phyloP scores from a whole-genome alignment of 2,797 vertebrate species.

The Leptoclinus maculatus region DNA sequence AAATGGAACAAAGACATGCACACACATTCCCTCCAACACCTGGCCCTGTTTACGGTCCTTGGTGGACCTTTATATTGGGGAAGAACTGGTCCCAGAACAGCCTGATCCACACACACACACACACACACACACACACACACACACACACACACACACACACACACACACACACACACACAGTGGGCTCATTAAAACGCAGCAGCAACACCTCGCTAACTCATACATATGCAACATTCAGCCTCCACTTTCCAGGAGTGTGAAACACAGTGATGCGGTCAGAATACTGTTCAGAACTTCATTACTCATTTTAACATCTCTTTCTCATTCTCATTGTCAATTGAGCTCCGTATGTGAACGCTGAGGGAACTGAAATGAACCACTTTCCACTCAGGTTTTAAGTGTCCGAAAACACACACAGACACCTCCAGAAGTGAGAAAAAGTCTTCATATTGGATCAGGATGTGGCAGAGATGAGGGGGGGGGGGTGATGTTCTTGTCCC shows the following conservation, averaged over 20 bases:
- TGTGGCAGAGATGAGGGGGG: background rate
- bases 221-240: constrained; percentile 43
- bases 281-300: constrained; percentile 24
- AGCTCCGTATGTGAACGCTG: background rate
- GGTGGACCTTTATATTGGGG: constrained; percentile 2
- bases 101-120: background rate
- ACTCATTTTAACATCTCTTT: background rate
- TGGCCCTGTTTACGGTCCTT: background rate
- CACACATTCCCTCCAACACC: background rate
- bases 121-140: constrained; percentile 9
- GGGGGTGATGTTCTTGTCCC: background rate
- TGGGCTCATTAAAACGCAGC: constrained; percentile 42
- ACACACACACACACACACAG: background rate
- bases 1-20: constrained; percentile 12
- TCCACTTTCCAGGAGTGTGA: constrained; percentile 36
- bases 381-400: background rate
- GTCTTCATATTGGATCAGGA: background rate
- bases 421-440: background rate
- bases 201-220: constrained; percentile 25
- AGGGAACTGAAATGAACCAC: background rate
- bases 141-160: background rate
- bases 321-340: background rate
- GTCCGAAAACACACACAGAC: background rate
- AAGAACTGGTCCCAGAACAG: constrained; percentile 28
- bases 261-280: constrained; percentile 75